Evolutionary conservation across 2,888 invertebrate genomes (phyloP).

Genomic region (Drosophila putrida): DNA sequence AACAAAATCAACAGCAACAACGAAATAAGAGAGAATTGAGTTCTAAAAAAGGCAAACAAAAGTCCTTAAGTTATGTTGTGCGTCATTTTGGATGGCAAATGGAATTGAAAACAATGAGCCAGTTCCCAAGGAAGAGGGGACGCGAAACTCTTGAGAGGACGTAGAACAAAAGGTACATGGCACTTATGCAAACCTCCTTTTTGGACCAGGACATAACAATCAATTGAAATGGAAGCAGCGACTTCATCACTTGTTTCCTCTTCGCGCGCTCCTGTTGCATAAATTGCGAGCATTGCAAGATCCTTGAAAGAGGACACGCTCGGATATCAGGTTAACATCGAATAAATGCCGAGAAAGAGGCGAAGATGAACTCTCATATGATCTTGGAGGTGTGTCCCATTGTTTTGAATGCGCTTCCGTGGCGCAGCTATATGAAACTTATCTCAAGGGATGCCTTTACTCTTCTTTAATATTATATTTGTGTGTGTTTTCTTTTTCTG

Average conservation of each 20-base stretch:
- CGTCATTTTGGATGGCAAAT: constrained; percentile 73
- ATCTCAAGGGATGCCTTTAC: constrained; percentile 55
- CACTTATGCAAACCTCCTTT: constrained; percentile 69
- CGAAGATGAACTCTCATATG: constrained; percentile 29
- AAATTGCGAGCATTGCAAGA: constrained; percentile 55
- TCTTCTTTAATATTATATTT: constrained; percentile 21
- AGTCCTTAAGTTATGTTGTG: constrained; percentile 84
- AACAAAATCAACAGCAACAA: constrained; percentile 28
- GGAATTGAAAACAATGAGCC: constrained; percentile 62
- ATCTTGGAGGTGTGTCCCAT: constrained; percentile 82
- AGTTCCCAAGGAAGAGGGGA: constrained; percentile 30
- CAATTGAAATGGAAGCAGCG: constrained; percentile 82
- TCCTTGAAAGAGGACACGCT: constrained; percentile 66
- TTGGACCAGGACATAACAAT: constrained; percentile 59
- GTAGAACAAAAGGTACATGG: constrained; percentile 50
- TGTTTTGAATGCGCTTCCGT: constrained; percentile 70
- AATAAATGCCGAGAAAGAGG: constrained; percentile 17
- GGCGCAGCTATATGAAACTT: constrained; percentile 69
- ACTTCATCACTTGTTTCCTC: constrained; percentile 85
- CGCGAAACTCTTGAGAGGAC: constrained; percentile 46
- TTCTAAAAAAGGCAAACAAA: constrained; percentile 83
- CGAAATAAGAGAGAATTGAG: constrained; percentile 33
- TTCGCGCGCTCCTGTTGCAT: constrained; percentile 75
- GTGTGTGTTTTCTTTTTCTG: constrained; percentile 47
- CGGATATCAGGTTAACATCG: constrained; percentile 80